Conservation (phyloP, 2,888 invertebrate species). For the Amphipoea lucens region DNA sequence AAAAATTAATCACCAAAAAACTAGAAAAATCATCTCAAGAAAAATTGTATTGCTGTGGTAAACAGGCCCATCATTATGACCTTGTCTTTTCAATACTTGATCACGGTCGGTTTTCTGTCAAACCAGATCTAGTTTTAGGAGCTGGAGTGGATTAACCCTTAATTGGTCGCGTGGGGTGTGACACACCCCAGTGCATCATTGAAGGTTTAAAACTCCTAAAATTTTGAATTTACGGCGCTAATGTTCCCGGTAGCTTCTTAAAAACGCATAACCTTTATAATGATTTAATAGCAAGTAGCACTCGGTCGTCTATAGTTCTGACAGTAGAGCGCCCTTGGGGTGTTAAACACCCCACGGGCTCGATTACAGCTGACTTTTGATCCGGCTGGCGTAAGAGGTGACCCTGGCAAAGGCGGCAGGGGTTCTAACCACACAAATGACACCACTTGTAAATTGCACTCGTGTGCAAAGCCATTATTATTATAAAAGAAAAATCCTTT, state of each 20-base stretch:
- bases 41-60: background rate
- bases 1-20: background rate
- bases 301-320: too few relatives aligned
- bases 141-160: background rate
- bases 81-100: background rate
- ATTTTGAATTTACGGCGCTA: too few relatives aligned
- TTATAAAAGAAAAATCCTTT: background rate
- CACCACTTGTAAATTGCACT: too few relatives aligned
- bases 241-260: too few relatives aligned
- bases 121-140: background rate
- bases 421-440: background rate
- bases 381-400: constrained; percentile 68
- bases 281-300: too few relatives aligned
- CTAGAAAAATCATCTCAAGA: too few relatives aligned
- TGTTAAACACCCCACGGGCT: background rate
- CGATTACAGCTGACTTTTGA: constrained; percentile 14
- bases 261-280: too few relatives aligned
- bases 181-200: too few relatives aligned
- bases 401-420: too few relatives aligned
- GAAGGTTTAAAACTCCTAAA: too few relatives aligned
- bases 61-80: background rate
- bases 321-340: too few relatives aligned
- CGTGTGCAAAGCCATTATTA: background rate
- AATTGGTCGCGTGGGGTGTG: too few relatives aligned
- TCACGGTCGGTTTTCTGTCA: background rate